Evolutionary conservation across 1,140 invertebrate genomes (phyloP).

Genomic region (Neomicropteryx cornuta): DNA sequence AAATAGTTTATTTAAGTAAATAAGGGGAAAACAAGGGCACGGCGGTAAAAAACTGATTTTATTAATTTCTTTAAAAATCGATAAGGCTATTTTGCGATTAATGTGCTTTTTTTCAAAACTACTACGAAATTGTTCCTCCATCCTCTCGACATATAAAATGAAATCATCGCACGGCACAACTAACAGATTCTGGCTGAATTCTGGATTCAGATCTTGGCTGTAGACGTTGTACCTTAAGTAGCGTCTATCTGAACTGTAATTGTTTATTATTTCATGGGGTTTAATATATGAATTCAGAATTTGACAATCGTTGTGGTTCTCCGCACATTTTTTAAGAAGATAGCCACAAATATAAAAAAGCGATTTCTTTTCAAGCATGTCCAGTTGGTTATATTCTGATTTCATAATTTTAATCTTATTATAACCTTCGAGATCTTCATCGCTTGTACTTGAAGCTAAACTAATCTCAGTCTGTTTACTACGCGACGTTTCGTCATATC

Average conservation of each 20-base stretch:
- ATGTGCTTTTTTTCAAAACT: conserved; percentile 1
- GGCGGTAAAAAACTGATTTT: background rate
- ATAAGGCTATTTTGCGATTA: background rate
- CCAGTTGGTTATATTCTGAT: background rate
- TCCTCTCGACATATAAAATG: conserved; percentile 1
- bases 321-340: conserved; percentile 2
- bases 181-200: background rate
- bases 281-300: background rate
- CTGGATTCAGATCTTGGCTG: conserved; percentile 3
- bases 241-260: background rate
- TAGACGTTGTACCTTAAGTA: conserved; percentile 1
- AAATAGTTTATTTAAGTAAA: background rate
- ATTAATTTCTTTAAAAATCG: background rate
- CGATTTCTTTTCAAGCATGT: conserved; percentile 4
- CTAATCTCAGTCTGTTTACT: background rate
- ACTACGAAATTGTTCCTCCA: conserved; percentile 2
- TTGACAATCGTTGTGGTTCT: conserved; percentile 1
- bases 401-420: background rate
- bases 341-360: conserved; percentile 4
- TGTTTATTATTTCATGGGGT: background rate
- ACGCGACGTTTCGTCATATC: background rate
- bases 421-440: conserved; percentile 3
- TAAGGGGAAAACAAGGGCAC: background rate
- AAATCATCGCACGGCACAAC: conserved; percentile 2
- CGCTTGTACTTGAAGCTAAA: background rate